Conservation (phyloP, 2,113 vertebrate species). For the Orthochromis indermauri region DNA sequence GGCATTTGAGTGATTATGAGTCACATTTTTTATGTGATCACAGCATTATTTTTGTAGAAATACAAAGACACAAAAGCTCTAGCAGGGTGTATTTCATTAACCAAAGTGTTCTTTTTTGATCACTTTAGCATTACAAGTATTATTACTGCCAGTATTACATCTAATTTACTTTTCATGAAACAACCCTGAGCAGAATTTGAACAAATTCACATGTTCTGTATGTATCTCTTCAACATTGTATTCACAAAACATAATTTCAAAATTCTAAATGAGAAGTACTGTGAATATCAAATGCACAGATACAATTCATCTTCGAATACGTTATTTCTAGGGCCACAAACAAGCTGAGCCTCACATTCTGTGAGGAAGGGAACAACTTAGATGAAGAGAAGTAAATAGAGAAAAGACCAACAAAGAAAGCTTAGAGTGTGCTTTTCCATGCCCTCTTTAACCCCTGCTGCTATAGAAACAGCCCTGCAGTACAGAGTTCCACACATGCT, state of each 20-base stretch:
- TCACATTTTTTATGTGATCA: not conserved
- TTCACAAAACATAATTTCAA: not conserved
- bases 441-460: constrained; percentile 5
- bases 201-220: not conserved
- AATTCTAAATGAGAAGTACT: not conserved
- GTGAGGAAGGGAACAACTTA: not conserved
- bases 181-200: not conserved
- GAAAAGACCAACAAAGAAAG: not conserved
- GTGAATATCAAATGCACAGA: not conserved
- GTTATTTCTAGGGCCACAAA: not conserved
- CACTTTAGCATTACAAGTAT: not conserved
- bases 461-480: constrained; percentile 4
- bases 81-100: not conserved
- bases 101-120: not conserved
- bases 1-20: rapidly evolving
- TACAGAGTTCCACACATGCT: not conserved
- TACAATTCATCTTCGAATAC: not conserved
- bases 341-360: not conserved
- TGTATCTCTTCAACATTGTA: not conserved
- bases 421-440: not conserved
- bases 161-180: not conserved
- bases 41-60: not conserved
- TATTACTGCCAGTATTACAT: not conserved
- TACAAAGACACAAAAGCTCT: not conserved
- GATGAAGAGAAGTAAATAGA: not conserved